Evolutionary conservation across 1,140 invertebrate genomes (phyloP).

Genomic region (Ceratosolen solmsi): DNA sequence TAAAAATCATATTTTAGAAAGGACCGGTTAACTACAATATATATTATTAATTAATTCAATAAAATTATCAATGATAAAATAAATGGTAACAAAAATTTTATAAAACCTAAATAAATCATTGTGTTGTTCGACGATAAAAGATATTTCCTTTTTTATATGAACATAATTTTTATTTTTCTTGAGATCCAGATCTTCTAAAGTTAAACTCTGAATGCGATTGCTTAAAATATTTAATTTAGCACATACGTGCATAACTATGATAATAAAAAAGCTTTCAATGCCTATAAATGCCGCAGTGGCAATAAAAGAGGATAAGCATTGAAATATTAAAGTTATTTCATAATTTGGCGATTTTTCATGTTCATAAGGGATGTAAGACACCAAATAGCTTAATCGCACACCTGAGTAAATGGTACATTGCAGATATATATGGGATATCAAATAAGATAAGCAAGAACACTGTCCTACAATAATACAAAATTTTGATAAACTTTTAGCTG

Average conservation of each 20-base stretch:
- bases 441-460: background rate
- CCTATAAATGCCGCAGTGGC: conserved; percentile 44
- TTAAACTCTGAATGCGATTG: background rate
- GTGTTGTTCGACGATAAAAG: conserved; percentile 12
- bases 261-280: conserved; percentile 52
- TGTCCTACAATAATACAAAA: background rate
- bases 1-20: too few species aligned
- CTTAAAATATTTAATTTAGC: conserved; percentile 46
- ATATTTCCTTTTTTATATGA: background rate
- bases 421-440: background rate
- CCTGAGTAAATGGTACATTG: background rate
- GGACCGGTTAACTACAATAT: too few species aligned
- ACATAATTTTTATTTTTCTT: too few species aligned
- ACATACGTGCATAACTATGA: conserved; percentile 53
- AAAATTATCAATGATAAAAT: too few species aligned
- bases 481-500: background rate
- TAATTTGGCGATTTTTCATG: background rate
- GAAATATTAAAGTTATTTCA: background rate
- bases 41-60: too few species aligned
- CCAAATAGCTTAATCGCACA: background rate
- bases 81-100: too few species aligned
- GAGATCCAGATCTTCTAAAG: too few species aligned
- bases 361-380: background rate
- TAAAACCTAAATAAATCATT: conserved; percentile 19
- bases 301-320: background rate